Evolutionary conservation across 2,113 vertebrate species (phyloP).

Genomic region (Phalacrocorax aristotelis): DNA sequence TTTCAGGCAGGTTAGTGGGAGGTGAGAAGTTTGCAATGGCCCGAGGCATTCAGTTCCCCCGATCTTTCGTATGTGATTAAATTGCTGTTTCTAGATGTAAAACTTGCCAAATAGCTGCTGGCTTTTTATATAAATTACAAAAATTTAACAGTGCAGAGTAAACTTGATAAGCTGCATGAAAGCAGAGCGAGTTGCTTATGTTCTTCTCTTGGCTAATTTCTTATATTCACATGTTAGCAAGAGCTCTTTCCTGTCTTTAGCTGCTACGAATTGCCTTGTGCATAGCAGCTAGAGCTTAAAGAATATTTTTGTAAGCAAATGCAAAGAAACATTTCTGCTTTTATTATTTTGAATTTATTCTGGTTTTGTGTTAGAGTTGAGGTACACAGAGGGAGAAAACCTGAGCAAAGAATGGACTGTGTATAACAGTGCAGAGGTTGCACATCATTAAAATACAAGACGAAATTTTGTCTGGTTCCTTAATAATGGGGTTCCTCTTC

Average conservation of each 20-base stretch:
- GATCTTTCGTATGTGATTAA: conserved; percentile 37
- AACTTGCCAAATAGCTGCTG: conserved; percentile 43
- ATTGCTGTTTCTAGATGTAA: conserved; percentile 33
- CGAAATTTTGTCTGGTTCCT: neutral
- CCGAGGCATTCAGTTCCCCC: neutral
- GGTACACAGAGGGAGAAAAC: neutral
- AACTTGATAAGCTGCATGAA: conserved; percentile 11
- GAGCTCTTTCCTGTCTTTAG: neutral
- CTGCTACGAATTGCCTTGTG: neutral
- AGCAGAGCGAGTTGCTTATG: neutral
- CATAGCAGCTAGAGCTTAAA: neutral
- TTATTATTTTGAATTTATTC: neutral
- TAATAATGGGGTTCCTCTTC: neutral
- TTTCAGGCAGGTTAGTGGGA: conserved; percentile 47
- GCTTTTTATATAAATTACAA: conserved; percentile 32
- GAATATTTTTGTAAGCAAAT: neutral
- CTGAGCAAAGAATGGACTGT: neutral
- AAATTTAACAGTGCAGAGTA: conserved; percentile 15
- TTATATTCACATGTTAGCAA: neutral
- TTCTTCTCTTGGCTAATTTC: conserved; percentile 13
- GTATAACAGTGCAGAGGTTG: neutral
- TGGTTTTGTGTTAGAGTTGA: neutral
- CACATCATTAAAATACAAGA: neutral
- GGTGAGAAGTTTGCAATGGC: conserved; percentile 34
- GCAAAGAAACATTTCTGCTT: neutral